phyloP scores from a whole-genome alignment of 2,888 invertebrate species.

The Melikaiella ostensackeni region DNA sequence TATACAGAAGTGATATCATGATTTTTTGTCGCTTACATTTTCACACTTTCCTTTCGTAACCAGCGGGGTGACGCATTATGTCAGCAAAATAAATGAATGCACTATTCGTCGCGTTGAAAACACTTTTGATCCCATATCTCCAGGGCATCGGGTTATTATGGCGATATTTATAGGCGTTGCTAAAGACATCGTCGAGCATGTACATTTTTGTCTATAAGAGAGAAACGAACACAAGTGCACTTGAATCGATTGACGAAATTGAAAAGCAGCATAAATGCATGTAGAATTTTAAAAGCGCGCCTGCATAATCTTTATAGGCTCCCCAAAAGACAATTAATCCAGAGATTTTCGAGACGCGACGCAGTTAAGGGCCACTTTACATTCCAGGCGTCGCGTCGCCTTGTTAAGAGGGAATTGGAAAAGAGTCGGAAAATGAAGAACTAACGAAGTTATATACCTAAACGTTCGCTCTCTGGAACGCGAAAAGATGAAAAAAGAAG shows the following conservation, averaged over 20 bases:
- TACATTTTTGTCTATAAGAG: slow-evolving; percentile 25
- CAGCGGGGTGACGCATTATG: slow-evolving; percentile 27
- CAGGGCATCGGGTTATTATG: slow-evolving; percentile 6
- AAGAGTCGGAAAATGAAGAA: neutral
- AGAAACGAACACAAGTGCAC: slow-evolving; percentile 19
- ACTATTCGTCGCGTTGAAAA: slow-evolving; percentile 36
- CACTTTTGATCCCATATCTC: slow-evolving; percentile 39
- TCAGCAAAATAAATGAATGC: slow-evolving; percentile 37
- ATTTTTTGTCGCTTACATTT: slow-evolving; percentile 15
- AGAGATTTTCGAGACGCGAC: neutral
- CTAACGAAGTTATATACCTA: neutral
- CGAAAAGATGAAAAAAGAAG: slow-evolving; percentile 19
- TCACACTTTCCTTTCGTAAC: slow-evolving; percentile 35
- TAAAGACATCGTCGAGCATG: slow-evolving; percentile 33
- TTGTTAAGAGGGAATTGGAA: neutral
- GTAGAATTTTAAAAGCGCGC: slow-evolving; percentile 22
- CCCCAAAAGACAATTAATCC: slow-evolving; percentile 1
- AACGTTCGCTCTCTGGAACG: neutral
- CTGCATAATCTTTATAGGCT: slow-evolving; percentile 21
- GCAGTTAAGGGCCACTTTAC: neutral
- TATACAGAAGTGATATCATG: slow-evolving; percentile 28
- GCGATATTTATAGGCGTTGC: slow-evolving; percentile 37
- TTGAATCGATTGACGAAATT: slow-evolving; percentile 22
- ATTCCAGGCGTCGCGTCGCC: neutral
- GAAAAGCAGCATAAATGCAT: slow-evolving; percentile 19